Evolutionary conservation across 2,797 vertebrate species (phyloP).

Genomic region (Chloroceryle inda): DNA sequence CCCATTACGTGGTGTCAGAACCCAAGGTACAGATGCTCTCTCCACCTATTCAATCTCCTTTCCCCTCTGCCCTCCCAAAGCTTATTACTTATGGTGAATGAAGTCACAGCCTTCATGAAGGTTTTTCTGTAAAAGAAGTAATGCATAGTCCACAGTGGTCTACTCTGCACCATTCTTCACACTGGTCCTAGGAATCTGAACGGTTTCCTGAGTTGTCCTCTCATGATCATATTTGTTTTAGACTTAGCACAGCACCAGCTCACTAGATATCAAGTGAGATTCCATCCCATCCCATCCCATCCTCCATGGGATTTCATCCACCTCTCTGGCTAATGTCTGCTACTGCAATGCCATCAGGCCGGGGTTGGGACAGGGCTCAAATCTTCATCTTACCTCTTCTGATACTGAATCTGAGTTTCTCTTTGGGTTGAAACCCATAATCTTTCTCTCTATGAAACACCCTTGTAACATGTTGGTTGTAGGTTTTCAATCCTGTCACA

Average conservation of each 20-base stretch:
- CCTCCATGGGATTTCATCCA: background rate
- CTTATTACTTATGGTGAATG: background rate
- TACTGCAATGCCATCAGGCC: background rate
- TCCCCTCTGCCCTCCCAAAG: background rate
- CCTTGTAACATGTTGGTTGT: background rate
- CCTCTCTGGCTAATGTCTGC: background rate
- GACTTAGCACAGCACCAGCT: background rate
- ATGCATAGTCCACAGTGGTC: rapidly evolving
- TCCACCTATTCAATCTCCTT: background rate
- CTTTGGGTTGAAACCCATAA: background rate
- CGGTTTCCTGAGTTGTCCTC: background rate
- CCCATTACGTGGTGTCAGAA: background rate
- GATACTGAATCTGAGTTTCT: background rate
- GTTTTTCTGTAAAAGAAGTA: background rate
- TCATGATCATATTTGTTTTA: background rate
- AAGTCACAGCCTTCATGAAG: background rate
- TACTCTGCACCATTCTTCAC: background rate
- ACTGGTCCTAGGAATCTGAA: background rate
- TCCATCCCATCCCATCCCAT: background rate
- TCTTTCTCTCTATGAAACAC: background rate
- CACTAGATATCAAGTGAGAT: background rate
- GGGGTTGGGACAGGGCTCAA: background rate
- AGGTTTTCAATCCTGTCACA: background rate
- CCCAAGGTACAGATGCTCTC: background rate
- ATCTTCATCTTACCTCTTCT: background rate